phyloP scores from a whole-genome alignment of 2,113 vertebrate species.

The Oreochromis aureus region DNA sequence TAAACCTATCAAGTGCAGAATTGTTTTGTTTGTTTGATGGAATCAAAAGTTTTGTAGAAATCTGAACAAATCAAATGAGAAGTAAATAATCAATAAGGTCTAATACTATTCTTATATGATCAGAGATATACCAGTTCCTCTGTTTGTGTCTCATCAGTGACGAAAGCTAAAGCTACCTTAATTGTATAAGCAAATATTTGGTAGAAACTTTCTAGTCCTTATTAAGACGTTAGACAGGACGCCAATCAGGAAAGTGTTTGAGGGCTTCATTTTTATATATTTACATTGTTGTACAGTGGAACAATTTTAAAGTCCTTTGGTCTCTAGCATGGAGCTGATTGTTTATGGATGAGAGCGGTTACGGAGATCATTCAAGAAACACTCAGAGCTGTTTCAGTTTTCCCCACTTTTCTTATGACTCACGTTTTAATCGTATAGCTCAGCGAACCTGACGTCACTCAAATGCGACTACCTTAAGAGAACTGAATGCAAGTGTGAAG shows the following conservation, averaged over 20 bases:
- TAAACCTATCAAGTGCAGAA: too few species aligned
- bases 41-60: too few species aligned
- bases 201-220: background rate
- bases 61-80: background rate
- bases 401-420: background rate
- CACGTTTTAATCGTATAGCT: accelerated
- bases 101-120: accelerated
- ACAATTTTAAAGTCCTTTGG: background rate
- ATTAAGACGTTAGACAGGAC: background rate
- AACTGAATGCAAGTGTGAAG: accelerated
- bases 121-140: accelerated
- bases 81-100: background rate
- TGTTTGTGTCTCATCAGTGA: background rate
- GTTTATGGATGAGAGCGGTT: accelerated
- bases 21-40: too few species aligned
- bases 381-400: background rate
- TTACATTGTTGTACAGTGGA: background rate
- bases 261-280: background rate
- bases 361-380: accelerated
- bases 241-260: accelerated
- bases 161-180: background rate
- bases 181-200: too few species aligned
- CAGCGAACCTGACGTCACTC: background rate
- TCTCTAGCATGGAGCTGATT: background rate
- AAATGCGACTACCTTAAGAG: background rate